Evolutionary conservation across 1,140 invertebrate genomes (phyloP), one percentile per base, ranked within the genome.

Genomic region (Saccostrea cuccullata): DNA sequence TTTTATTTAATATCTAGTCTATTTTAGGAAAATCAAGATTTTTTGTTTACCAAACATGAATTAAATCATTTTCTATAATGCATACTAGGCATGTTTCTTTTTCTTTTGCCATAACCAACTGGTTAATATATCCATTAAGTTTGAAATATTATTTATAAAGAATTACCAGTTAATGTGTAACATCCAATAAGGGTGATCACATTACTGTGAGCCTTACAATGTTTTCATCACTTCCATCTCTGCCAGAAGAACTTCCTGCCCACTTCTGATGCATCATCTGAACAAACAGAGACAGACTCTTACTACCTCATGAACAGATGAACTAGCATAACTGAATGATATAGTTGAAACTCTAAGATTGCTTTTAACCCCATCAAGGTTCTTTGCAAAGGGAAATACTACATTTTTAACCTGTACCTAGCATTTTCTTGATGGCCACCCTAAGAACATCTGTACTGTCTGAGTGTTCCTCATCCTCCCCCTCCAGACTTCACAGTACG

Each of bases 211-310:
- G 93, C 89, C 64, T 98, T 97, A 6, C 55, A 99, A 95, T 91
- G 96, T 97, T 94, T 99, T 99, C 97, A 98, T 98, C 0, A 99
- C 97, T 93, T 97, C 96, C 20, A 99, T 95, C 92, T 99, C 98
- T 67, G 98, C 97, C 0, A 98, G 93, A 99, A 96, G 94, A 99
- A 98, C 47, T 97, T 96, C 91, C 97, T 96, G 93, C 99, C 98
- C 89, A 97, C 97, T 92, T 98, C 98, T 11, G 97, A 97, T 0
- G 98, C 98, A 93, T 98, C 98, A 94, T 98, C 98, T 95, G 85
- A 13, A 87, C 83, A 87, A 77, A 88, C 77, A n/a, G 13, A 87
- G 30, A 40, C 40, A 82, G 11, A 82, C 77, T 82, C 13, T 36
- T 47, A 82, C 77, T 40, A 47, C 1, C 6, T 47, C 47, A 47